Evolutionary conservation across 2,113 vertebrate genomes (phyloP).

Genomic region (Leucosticte australis): DNA sequence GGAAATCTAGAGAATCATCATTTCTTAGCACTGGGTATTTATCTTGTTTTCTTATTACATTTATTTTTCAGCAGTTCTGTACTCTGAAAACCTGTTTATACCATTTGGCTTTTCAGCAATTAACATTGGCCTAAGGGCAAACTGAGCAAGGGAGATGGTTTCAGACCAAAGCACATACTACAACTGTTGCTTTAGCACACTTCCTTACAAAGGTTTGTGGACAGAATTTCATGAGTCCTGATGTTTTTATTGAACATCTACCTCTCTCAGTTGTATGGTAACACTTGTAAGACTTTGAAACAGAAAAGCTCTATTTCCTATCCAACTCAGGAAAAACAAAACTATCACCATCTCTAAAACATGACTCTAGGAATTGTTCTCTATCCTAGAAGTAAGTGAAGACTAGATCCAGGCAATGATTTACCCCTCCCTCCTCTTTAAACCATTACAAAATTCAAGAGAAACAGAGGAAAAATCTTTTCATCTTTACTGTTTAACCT

Average conservation of each 20-base stretch:
- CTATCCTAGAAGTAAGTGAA: neutral
- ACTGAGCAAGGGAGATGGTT: neutral
- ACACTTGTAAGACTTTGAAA: neutral
- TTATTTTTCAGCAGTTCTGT: slow-evolving; percentile 49
- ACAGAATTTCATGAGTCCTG: neutral
- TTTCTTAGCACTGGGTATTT: slow-evolving; percentile 61
- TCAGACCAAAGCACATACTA: neutral
- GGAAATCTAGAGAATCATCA: slow-evolving; percentile 59
- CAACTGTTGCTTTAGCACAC: neutral
- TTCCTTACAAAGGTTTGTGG: neutral
- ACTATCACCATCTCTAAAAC: neutral
- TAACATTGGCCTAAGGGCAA: slow-evolving; percentile 16
- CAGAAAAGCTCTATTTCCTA: neutral
- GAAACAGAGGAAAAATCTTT: neutral
- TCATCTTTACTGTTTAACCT: neutral
- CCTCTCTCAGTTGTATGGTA: neutral
- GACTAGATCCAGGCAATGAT: neutral
- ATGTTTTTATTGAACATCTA: neutral
- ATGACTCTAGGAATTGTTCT: neutral
- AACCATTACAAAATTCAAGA: neutral
- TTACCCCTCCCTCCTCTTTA: neutral
- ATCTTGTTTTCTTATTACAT: slow-evolving; percentile 56
- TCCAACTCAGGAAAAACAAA: neutral
- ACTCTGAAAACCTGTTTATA: neutral
- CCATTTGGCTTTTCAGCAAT: slow-evolving; percentile 47